These are phyloP conservation scores for Callithrix jacchus DNA, from an alignment of 2,113 vertebrate genomes.

Conservation along the genomic window DNA sequence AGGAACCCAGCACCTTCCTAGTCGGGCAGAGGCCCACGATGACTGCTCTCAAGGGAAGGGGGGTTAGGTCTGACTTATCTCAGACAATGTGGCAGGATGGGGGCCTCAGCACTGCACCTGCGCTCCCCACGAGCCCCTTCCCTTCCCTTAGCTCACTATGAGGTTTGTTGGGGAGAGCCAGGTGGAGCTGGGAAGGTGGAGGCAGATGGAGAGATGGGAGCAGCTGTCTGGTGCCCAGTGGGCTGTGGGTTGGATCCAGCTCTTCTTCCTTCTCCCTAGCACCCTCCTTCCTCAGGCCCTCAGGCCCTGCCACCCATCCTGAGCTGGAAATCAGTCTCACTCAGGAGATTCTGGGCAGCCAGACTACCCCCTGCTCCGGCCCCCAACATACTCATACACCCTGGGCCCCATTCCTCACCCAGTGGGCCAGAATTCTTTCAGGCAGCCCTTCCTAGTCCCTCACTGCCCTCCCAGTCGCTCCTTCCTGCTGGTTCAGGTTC, in stretches of 20 bases:
- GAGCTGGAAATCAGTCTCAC: background rate
- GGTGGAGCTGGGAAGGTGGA: background rate
- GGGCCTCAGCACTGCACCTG: background rate
- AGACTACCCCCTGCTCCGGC: background rate
- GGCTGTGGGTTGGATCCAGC: background rate
- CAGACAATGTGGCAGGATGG: background rate
- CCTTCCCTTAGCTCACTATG: background rate
- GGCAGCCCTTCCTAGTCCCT: background rate
- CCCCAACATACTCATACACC: background rate
- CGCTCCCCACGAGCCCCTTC: background rate
- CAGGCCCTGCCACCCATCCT: conserved; percentile 7
- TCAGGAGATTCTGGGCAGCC: background rate
- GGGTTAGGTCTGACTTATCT: conserved; percentile 27
- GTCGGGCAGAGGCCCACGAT: background rate
- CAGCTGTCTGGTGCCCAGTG: background rate
- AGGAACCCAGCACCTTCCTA: background rate
- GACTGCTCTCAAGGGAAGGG: background rate
- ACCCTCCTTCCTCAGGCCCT: background rate
- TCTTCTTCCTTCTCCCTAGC: background rate
- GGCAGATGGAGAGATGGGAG: background rate
- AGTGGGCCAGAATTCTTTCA: background rate
- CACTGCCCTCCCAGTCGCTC: background rate
- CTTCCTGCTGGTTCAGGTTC: background rate
- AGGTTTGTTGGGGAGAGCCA: background rate
- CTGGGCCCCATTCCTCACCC: background rate